Percentiles rank a stretch among this genome's conserved stretches.
Conservation (phyloP, 2,113 vertebrate genomes). For the Nymphicus hollandicus region DNA sequence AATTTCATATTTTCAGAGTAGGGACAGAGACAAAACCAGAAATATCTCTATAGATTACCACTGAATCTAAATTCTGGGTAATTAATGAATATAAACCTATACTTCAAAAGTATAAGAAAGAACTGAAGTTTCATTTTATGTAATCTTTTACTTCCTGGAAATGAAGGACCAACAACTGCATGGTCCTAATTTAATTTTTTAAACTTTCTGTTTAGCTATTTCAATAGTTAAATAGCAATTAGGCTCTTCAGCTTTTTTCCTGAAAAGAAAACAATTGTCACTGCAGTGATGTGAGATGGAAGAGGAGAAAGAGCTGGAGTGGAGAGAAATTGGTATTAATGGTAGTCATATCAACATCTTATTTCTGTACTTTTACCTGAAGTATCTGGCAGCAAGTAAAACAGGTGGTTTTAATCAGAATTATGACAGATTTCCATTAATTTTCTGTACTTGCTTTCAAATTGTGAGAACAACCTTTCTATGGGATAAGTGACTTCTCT, state of each 20-base stretch:
- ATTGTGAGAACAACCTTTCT: neutral
- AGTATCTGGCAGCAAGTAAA: neutral
- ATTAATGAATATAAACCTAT: neutral
- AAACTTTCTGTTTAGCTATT: neutral
- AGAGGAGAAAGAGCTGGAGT: neutral
- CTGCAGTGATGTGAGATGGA: neutral
- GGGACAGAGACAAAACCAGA: neutral
- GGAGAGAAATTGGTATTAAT: neutral
- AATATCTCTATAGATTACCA: neutral
- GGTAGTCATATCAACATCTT: neutral
- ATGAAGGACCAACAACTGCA: neutral
- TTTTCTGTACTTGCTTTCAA: neutral
- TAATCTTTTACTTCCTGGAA: neutral
- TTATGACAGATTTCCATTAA: neutral
- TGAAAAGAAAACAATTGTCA: neutral
- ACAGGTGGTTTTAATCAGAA: neutral
- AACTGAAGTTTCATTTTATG: neutral
- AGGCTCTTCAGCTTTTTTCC: neutral
- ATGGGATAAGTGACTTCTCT: neutral
- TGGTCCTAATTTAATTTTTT: neutral
- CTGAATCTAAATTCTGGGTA: neutral
- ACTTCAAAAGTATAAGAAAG: neutral
- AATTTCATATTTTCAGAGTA: neutral
- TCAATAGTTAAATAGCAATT: neutral
- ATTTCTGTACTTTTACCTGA: neutral